These are phyloP conservation scores for Lepidocyrtoides sp. DNA, from an alignment of 2,888 invertebrate species.

Conservation along the genomic window DNA sequence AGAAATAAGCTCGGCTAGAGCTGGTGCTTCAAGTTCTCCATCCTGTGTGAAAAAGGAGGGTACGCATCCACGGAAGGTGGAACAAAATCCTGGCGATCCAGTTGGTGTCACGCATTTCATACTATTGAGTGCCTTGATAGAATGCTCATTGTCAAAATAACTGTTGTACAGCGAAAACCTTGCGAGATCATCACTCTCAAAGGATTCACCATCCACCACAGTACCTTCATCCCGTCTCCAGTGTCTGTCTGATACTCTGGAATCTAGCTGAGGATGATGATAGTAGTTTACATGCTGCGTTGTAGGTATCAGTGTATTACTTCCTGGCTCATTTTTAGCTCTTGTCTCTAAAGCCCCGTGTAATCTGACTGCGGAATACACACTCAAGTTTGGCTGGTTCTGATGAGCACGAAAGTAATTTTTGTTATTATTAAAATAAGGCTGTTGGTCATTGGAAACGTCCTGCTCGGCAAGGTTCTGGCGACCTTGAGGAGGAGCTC, in stretches of 20 bases:
- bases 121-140: constrained; percentile 70
- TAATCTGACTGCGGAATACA: constrained; percentile 63
- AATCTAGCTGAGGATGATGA: constrained; percentile 24
- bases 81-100: constrained; percentile 75
- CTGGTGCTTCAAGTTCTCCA: constrained; percentile 80
- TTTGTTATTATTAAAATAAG: not conserved
- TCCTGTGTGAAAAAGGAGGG: constrained; percentile 76
- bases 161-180: constrained; percentile 72
- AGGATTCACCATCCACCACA: constrained; percentile 48
- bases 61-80: constrained; percentile 77
- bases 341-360: constrained; percentile 65
- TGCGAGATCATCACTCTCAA: constrained; percentile 63
- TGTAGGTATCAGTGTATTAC: constrained; percentile 47
- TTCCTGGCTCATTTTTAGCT: constrained; percentile 67
- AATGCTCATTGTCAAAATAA: constrained; percentile 78
- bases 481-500: constrained; percentile 54
- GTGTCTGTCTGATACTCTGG: constrained; percentile 24
- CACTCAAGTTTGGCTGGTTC: constrained; percentile 57
- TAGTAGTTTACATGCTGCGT: constrained; percentile 22
- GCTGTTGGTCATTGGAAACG: constrained; percentile 34
- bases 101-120: constrained; percentile 82
- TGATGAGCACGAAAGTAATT: constrained; percentile 28
- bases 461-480: constrained; percentile 50
- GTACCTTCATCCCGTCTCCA: constrained; percentile 57
- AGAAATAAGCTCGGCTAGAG: constrained; percentile 78